phyloP scores from a whole-genome alignment of 2,888 invertebrate species.

The Blastobasis lacticolella region DNA sequence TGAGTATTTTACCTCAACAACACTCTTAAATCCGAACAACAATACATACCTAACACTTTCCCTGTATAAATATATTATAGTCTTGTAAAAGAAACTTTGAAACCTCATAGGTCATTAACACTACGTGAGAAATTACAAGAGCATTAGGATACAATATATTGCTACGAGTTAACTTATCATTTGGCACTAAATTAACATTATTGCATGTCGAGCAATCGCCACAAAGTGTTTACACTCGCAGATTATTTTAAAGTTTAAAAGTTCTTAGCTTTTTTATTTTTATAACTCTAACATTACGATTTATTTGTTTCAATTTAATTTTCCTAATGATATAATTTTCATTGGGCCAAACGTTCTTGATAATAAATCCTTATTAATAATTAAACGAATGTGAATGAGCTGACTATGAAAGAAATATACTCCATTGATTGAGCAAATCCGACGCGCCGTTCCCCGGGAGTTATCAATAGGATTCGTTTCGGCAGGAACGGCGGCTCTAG shows the following conservation, averaged over 20 bases:
- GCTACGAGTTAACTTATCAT: slow-evolving; percentile 74
- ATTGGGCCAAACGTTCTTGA: slow-evolving; percentile 41
- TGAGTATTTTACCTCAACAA: slow-evolving; percentile 72
- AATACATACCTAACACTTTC: slow-evolving; percentile 71
- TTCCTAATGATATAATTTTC: slow-evolving; percentile 53
- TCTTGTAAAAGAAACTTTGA: slow-evolving; percentile 72
- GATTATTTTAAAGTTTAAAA: slow-evolving; percentile 38
- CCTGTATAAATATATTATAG: slow-evolving; percentile 74
- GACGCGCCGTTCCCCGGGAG: slow-evolving; percentile 31
- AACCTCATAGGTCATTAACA: slow-evolving; percentile 72
- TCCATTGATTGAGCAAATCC: slow-evolving; percentile 59
- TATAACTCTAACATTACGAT: slow-evolving; percentile 51
- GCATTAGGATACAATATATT: slow-evolving; percentile 70
- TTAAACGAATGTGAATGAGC: slow-evolving; percentile 30
- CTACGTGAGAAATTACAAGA: slow-evolving; percentile 71
- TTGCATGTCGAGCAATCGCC: slow-evolving; percentile 70
- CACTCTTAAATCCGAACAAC: slow-evolving; percentile 66
- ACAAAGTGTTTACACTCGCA: slow-evolving; percentile 57
- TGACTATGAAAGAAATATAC: slow-evolving; percentile 45
- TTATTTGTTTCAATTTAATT: slow-evolving; percentile 35
- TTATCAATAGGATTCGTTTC: slow-evolving; percentile 20
- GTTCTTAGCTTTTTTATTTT: slow-evolving; percentile 27
- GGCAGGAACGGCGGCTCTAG: slow-evolving; percentile 35
- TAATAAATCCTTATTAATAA: too few relatives aligned
- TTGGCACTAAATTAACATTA: slow-evolving; percentile 74